Evolutionary conservation across 1,140 invertebrate genomes (phyloP).

Genomic region (Drosophila punjabiensis): DNA sequence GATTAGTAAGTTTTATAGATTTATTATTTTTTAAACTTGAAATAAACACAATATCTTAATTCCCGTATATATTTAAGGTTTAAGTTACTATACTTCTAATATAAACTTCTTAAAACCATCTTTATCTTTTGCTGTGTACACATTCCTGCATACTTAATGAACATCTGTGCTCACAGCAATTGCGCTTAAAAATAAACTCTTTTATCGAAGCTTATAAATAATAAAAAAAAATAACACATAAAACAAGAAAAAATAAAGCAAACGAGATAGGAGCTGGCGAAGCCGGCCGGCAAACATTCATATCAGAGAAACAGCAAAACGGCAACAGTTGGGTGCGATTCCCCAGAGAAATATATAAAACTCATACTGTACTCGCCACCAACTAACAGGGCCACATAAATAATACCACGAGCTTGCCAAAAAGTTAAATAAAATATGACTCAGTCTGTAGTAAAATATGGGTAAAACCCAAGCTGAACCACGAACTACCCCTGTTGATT

Average conservation of each 20-base stretch:
- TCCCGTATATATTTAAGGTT: no score
- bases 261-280: constrained; percentile 17
- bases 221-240: background rate
- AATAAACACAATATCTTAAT: no score
- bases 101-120: background rate
- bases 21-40: background rate
- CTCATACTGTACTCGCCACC: background rate
- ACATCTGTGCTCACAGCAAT: constrained; percentile 20
- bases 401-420: background rate
- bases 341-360: background rate
- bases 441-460: background rate
- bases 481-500: background rate
- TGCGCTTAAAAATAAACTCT: constrained; percentile 32
- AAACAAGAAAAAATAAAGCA: constrained; percentile 5
- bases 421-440: background rate
- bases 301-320: constrained; percentile 26
- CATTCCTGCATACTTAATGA: constrained; percentile 32
- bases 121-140: constrained; percentile 19
- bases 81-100: background rate
- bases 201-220: constrained; percentile 22
- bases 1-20: background rate
- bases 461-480: background rate
- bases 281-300: constrained; percentile 51
- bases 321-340: constrained; percentile 17
- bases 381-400: constrained; percentile 23